A percentile compares a stretch with the other conserved stretches of the same genome.
phyloP scores from a whole-genome alignment of 2,888 invertebrate species.

The Polyommatus icarus region DNA sequence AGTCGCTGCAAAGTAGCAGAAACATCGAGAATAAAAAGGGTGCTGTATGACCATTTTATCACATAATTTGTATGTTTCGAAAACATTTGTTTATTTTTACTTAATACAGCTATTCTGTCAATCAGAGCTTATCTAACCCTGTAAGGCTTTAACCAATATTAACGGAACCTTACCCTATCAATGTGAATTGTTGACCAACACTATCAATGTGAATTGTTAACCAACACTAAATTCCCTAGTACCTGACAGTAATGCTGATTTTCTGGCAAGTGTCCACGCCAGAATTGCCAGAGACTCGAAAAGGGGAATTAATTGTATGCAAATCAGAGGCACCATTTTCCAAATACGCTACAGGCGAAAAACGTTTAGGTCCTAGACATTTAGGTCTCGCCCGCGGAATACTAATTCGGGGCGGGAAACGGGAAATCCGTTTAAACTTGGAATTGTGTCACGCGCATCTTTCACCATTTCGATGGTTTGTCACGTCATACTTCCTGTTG shows the following conservation, averaged over 20 bases:
- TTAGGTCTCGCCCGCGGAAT: constrained; percentile 4
- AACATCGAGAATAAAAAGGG: not conserved
- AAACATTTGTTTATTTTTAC: no score
- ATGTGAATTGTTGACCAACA: no score
- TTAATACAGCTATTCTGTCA: no score
- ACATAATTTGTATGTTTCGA: no score
- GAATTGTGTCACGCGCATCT: constrained; percentile 5
- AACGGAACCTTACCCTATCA: no score
- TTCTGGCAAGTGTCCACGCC: not conserved
- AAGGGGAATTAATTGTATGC: not conserved
- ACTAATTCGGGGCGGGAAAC: constrained; percentile 22
- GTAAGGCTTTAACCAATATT: no score
- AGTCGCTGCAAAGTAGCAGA: not conserved
- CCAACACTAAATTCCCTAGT: not conserved
- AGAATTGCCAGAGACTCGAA: not conserved
- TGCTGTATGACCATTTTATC: no score
- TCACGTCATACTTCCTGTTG: not conserved
- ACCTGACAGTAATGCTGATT: not conserved
- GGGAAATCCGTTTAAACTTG: not conserved
- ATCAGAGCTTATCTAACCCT: no score
- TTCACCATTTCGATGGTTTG: not conserved
- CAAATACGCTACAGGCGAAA: not conserved
- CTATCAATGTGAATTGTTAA: no score
- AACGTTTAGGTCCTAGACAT: constrained; percentile 8
- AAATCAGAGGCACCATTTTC: not conserved